phyloP scores from a whole-genome alignment of 2,888 invertebrate species.

The Erebia palarica region DNA sequence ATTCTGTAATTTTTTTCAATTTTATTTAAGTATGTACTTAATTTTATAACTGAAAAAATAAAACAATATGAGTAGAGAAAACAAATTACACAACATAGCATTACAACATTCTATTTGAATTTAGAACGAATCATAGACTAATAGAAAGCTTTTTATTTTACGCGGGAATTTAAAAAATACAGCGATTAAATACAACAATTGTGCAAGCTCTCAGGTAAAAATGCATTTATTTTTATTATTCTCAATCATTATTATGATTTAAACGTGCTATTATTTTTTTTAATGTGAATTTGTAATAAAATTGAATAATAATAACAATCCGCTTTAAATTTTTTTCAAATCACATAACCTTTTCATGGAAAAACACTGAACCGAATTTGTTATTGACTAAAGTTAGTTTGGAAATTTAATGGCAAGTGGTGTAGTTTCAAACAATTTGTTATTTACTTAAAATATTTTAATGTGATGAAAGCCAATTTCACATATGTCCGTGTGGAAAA shows the following conservation, averaged over 20 bases:
- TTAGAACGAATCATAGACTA: too few species aligned
- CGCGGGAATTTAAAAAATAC: too few species aligned
- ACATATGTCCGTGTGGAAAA: too few species aligned
- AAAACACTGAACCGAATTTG: too few species aligned
- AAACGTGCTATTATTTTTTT: constrained; percentile 28
- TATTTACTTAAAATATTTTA: background rate
- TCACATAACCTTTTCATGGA: too few species aligned
- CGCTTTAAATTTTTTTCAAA: background rate
- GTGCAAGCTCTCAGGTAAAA: constrained; percentile 24
- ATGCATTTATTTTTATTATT: constrained; percentile 32
- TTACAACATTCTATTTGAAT: too few species aligned
- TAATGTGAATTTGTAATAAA: constrained; percentile 16
- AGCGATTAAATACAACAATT: background rate
- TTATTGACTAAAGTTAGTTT: background rate
- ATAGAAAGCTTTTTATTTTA: too few species aligned
- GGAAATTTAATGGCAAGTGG: background rate
- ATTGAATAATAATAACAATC: background rate
- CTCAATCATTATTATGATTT: constrained; percentile 18
- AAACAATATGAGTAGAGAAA: too few species aligned
- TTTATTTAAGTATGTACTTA: too few species aligned
- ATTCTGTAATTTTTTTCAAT: too few species aligned
- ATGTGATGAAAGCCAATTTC: constrained; percentile 19
- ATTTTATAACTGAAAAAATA: too few species aligned
- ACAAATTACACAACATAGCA: too few species aligned
- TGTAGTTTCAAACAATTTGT: background rate